Evolutionary conservation across 1,140 invertebrate genomes (phyloP).

Genomic region (Pristionchus pacificus): DNA sequence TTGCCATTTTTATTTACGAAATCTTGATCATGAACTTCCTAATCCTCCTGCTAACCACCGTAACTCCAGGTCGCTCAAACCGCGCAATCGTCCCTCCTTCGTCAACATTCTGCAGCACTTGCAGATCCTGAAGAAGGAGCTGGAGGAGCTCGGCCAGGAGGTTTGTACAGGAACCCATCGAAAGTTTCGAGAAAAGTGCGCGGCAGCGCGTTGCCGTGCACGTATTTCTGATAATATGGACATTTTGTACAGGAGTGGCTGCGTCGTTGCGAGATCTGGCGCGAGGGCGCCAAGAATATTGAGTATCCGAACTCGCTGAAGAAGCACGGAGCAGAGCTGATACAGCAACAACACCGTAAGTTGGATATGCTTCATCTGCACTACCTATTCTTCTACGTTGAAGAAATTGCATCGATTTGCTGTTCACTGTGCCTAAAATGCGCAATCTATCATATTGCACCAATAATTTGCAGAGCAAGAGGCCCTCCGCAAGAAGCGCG

Average conservation of each 20-base stretch:
- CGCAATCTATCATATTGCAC: constrained; percentile 4
- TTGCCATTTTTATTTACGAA: no score
- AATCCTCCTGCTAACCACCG: no score
- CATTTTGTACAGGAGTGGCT: no score
- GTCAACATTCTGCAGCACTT: constrained; percentile 83
- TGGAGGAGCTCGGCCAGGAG: constrained; percentile 64
- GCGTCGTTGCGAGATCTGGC: constrained; percentile 20
- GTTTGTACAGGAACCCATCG: no score
- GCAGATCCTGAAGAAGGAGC: constrained; percentile 76
- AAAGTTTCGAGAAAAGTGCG: no score
- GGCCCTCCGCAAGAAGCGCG: constrained; percentile 68
- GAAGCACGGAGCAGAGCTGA: constrained; percentile 7
- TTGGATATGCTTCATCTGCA: neutral
- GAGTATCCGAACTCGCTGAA: constrained; percentile 25
- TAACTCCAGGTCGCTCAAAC: no score
- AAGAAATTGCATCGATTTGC: constrained; percentile 2
- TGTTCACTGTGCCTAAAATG: constrained; percentile 8
- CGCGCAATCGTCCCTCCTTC: constrained; percentile 87
- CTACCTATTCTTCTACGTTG: no score
- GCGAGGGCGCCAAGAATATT: constrained; percentile 29
- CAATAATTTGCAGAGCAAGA: constrained; percentile 63
- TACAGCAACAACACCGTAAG: constrained; percentile 4
- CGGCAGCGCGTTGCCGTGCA: no score
- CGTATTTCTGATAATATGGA: no score
- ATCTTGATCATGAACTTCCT: no score